Evolutionary conservation across 2,113 vertebrate species (phyloP), one percentile per base, ranked within the genome.

Genomic region (Acrocephalus kingi): DNA sequence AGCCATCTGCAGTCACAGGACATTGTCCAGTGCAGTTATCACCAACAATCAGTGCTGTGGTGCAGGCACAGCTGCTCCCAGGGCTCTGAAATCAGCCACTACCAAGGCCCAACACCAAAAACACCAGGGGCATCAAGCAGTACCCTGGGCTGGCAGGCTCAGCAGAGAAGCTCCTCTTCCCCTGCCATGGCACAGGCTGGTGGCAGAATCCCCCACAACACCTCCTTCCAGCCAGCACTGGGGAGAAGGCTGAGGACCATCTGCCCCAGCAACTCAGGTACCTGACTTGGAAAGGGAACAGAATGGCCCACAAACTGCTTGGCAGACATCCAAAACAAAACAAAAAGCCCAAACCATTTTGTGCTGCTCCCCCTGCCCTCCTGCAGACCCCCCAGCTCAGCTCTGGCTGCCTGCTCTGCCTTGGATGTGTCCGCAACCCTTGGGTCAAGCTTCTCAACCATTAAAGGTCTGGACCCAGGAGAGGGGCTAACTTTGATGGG

Each of bases 41-140:
- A 31, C 22, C 33, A 49, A 25, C 24, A 85, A 62, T 51, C 7
- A 24, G 37, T 4, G 30, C 21, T 4, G 4, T 49, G 54, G 56
- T 78, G 62, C 45, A 27, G 66, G 33, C n/a, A 91, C 20, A 69
- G 59, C 24, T 6, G 16, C 54, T 19, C 37, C 11, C 17, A 43
- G 39, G 30, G 46, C 61, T 84, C 51, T 2, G 4, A 71, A 81
- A 58, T 52, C 20, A 37, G 45, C 7, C 30, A 4, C 41, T 28
- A 19, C 31, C 1, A 2, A 75, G 14, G 23, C 10, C 46, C 55
- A 56, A 25, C 69, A 51, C 12, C 23, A 49, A 49, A 78, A 78
- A 16, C 0, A 1, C 22, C 51, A 2, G 55, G 18, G 69, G 28
- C 19, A 8, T 12, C 0, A 5, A 89, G 51, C 2, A 11, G 21